These are phyloP conservation scores for Macrostomum lignano DNA, from an alignment of 1,140 invertebrate genomes.

Conservation along the genomic window DNA sequence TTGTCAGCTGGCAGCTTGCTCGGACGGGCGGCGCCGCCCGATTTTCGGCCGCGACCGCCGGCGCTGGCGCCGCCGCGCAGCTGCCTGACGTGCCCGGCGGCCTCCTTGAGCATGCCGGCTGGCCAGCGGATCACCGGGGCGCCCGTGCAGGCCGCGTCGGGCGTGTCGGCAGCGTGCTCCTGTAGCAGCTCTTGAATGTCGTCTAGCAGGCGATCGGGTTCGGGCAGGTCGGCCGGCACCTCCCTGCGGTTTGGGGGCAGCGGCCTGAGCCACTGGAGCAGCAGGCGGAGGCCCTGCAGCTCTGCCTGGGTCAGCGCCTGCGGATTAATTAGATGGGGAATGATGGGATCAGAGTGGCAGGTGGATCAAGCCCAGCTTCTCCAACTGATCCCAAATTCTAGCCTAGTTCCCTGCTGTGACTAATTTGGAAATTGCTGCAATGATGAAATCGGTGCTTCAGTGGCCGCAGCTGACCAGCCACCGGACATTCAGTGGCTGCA, in stretches of 20 bases:
- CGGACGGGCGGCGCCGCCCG: constrained; percentile 4
- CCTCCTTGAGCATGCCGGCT: too few relatives aligned
- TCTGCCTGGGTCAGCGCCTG: constrained; percentile 38
- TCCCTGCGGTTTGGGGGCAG: constrained; percentile 59
- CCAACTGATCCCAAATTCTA: too few relatives aligned
- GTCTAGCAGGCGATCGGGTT: constrained; percentile 56
- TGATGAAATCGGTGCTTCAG: too few relatives aligned
- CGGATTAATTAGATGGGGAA: constrained; percentile 12
- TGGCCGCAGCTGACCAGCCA: too few relatives aligned
- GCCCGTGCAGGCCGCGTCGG: constrained; percentile 49
- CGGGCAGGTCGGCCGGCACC: constrained; percentile 57
- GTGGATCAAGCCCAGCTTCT: too few relatives aligned
- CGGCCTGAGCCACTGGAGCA: constrained; percentile 57
- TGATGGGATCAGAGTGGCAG: too few relatives aligned
- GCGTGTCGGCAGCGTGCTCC: constrained; percentile 54
- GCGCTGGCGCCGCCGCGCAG: constrained; percentile 5
- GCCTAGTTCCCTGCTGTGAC: too few relatives aligned
- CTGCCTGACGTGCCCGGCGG: background rate
- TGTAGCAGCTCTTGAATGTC: constrained; percentile 54
- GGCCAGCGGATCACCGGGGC: constrained; percentile 36
- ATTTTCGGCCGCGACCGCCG: constrained; percentile 4
- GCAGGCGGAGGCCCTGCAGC: constrained; percentile 43
- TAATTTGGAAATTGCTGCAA: too few relatives aligned
- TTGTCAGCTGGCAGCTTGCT: constrained; percentile 9
- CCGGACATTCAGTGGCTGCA: too few relatives aligned